A percentile compares a stretch with the other conserved stretches of the same genome.
These are phyloP conservation scores for Melieria crassipennis DNA, from an alignment of 2,888 invertebrate species.

Conservation along the genomic window DNA sequence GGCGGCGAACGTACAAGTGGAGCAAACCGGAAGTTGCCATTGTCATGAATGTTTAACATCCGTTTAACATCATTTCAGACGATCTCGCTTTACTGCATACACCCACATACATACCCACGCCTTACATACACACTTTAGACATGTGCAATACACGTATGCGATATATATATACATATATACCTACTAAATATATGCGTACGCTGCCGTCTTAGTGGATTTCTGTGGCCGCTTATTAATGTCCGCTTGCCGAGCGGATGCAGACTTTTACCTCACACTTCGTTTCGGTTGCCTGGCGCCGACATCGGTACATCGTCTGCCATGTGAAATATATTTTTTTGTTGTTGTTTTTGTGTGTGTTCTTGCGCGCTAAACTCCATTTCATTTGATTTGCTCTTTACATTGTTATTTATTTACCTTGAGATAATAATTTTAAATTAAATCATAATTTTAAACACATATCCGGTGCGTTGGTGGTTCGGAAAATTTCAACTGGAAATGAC, in stretches of 20 bases:
- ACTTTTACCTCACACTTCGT: no score
- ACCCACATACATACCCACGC: not conserved
- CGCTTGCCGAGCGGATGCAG: no score
- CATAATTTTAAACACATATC: slow-evolving; percentile 37
- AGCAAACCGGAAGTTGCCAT: slow-evolving; percentile 39
- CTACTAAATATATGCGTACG: not conserved
- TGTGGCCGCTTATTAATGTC: no score
- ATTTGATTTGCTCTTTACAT: not conserved
- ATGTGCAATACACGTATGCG: not conserved
- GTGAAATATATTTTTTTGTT: no score
- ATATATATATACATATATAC: not conserved
- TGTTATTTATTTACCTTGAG: slow-evolving; percentile 20
- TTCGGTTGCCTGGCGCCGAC: no score
- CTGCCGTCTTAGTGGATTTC: no score
- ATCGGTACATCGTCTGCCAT: no score
- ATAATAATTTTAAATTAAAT: slow-evolving; percentile 44
- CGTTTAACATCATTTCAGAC: slow-evolving; percentile 55
- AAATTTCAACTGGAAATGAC: no score
- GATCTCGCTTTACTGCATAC: not conserved
- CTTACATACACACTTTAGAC: no score
- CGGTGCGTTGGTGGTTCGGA: slow-evolving; percentile 4
- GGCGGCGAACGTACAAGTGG: not conserved
- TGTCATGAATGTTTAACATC: slow-evolving; percentile 57
- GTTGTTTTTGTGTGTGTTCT: not conserved
- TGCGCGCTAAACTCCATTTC: not conserved